Percentiles rank a stretch among this genome's conserved stretches.
Evolutionary conservation across 2,797 vertebrate species (phyloP).

Genomic region (Chelidonichthys spinosus): DNA sequence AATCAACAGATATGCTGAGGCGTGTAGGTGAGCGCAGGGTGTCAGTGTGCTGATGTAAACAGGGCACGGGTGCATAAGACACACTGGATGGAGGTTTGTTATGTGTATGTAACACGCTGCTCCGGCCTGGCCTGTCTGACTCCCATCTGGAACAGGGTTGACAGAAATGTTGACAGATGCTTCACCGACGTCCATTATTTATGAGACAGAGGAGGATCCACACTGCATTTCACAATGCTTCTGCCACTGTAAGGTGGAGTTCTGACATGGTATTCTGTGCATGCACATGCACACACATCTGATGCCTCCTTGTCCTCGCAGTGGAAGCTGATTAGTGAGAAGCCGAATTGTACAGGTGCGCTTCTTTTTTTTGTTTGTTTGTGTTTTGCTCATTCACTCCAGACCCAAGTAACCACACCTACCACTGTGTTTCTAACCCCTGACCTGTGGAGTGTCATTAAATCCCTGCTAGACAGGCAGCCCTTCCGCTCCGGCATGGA

Average conservation of each 20-base stretch:
- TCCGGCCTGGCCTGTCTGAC: slow-evolving; percentile 69
- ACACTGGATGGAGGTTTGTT: slow-evolving; percentile 63
- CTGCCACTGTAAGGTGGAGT: slow-evolving; percentile 58
- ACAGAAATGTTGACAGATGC: slow-evolving; percentile 80
- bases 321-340: slow-evolving; percentile 23
- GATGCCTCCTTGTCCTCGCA: slow-evolving; percentile 20
- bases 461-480: slow-evolving; percentile 46
- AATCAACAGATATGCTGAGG: slow-evolving; percentile 63
- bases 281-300: background rate
- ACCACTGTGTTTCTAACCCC: slow-evolving; percentile 48
- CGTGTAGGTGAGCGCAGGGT: slow-evolving; percentile 65
- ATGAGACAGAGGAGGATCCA: slow-evolving; percentile 74
- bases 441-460: slow-evolving; percentile 69
- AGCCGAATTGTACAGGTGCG: slow-evolving; percentile 10
- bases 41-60: slow-evolving; percentile 73
- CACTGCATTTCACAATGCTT: slow-evolving; percentile 61
- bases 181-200: slow-evolving; percentile 79
- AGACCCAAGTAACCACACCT: slow-evolving; percentile 40
- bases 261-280: slow-evolving; percentile 58
- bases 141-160: slow-evolving; percentile 74
- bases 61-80: slow-evolving; percentile 53
- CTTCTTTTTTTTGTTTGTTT: slow-evolving; percentile 6
- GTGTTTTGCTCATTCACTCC: slow-evolving; percentile 23
- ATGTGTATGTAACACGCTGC: slow-evolving; percentile 65
- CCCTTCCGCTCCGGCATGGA: slow-evolving; percentile 45